phyloP scores from a whole-genome alignment of 30 jellyfish, hydroid and myxozoan genomes.

The Sanderia malayensis region DNA sequence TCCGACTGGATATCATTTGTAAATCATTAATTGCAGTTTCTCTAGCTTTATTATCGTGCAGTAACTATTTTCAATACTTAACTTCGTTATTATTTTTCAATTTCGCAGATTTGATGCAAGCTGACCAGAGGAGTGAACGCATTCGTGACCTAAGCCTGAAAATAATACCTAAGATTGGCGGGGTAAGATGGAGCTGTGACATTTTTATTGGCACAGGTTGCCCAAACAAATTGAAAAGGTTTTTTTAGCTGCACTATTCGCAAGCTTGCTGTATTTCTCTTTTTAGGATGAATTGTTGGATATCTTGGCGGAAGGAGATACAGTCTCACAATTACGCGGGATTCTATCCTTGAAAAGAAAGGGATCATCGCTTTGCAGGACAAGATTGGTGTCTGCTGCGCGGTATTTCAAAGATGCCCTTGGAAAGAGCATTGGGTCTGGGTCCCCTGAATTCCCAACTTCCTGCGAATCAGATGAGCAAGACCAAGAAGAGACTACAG shows the following conservation, averaged over 20 bases:
- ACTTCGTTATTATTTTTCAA: neutral
- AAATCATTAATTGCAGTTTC: neutral
- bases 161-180: neutral
- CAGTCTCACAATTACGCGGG: slow-evolving; percentile 7
- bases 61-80: neutral
- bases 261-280: neutral
- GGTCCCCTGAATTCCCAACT: neutral
- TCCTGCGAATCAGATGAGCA: neutral
- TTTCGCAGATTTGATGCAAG: neutral
- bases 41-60: neutral
- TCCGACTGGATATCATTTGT: neutral
- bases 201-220: neutral
- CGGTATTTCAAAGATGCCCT: slow-evolving; percentile 7
- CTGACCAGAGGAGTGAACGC: neutral
- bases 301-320: slow-evolving; percentile 10
- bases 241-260: neutral
- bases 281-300: neutral
- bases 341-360: neutral
- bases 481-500: slow-evolving; percentile 1
- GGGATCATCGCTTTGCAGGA: slow-evolving; percentile 1
- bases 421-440: slow-evolving; percentile 3
- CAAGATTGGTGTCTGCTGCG: slow-evolving; percentile 19
- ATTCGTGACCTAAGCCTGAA: slow-evolving; percentile 1
- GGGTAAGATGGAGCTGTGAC: slow-evolving; percentile 1
- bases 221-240: neutral